A percentile compares a stretch with the other conserved stretches of the same genome.
Evolutionary conservation across 2,888 invertebrate genomes (phyloP).

Genomic region (Leucozona laternaria): DNA sequence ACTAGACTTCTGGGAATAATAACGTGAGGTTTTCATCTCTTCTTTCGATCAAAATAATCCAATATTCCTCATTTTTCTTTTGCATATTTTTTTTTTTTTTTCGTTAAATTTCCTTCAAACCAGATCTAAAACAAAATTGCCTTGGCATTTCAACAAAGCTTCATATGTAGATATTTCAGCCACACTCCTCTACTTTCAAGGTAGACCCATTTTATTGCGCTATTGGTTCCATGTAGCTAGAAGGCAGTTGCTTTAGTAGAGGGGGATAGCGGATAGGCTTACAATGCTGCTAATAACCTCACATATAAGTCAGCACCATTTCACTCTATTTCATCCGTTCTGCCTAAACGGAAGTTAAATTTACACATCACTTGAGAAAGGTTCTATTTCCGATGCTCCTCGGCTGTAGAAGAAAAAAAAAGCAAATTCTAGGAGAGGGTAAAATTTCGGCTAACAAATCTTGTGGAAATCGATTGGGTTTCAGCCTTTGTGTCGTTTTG

Average conservation of each 20-base stretch:
- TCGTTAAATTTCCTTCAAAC: neutral
- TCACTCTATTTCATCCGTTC: constrained; percentile 21
- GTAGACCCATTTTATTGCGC: neutral
- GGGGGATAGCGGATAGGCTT: neutral
- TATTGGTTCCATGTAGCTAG: neutral
- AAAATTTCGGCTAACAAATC: constrained; percentile 2
- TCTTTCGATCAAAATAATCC: neutral
- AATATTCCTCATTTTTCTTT: neutral
- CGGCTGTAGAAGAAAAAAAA: neutral
- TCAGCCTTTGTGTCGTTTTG: neutral
- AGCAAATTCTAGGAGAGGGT: neutral
- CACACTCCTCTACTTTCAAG: neutral
- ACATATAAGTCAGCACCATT: constrained; percentile 3
- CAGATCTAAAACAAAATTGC: neutral
- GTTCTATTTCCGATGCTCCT: neutral
- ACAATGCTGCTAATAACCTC: neutral
- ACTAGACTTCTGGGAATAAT: no score
- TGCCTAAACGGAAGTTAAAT: constrained; percentile 53
- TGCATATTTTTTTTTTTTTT: neutral
- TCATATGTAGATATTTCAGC: neutral
- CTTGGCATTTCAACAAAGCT: neutral
- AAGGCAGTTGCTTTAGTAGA: neutral
- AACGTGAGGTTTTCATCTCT: no score
- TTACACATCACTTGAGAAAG: constrained; percentile 63
- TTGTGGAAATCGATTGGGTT: constrained; percentile 5